These are phyloP conservation scores for Fopius arisanus DNA, from an alignment of 1,140 invertebrate genomes.

Conservation along the genomic window DNA sequence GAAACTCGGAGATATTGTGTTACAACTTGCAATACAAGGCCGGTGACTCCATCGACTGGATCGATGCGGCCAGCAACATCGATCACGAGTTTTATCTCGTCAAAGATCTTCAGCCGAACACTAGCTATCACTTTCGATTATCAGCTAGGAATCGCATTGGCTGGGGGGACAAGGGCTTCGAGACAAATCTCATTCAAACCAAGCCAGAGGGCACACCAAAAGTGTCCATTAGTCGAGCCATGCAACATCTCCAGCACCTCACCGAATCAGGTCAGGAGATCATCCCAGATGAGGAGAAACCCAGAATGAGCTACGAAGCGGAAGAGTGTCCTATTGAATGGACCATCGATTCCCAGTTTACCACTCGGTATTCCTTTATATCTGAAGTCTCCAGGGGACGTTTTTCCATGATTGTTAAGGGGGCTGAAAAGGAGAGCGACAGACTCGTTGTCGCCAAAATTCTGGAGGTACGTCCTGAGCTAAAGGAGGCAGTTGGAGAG, in stretches of 20 bases:
- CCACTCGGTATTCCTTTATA: constrained; percentile 81
- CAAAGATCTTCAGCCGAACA: constrained; percentile 77
- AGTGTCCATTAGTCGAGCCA: constrained; percentile 78
- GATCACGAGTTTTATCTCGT: constrained; percentile 93
- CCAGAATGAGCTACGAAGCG: constrained; percentile 75
- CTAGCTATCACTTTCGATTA: constrained; percentile 88
- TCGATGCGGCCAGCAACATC: constrained; percentile 85
- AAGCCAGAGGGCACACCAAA: constrained; percentile 72
- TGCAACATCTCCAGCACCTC: constrained; percentile 83
- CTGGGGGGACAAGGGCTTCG: constrained; percentile 85
- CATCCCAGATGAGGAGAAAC: constrained; percentile 69
- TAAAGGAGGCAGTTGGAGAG: constrained; percentile 71
- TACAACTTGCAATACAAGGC: constrained; percentile 86
- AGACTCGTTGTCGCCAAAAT: constrained; percentile 81
- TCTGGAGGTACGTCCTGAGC: constrained; percentile 74
- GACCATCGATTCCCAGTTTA: constrained; percentile 71
- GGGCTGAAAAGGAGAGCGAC: constrained; percentile 78
- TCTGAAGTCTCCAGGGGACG: constrained; percentile 83
- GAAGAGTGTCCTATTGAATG: constrained; percentile 80
- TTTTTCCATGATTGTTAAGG: constrained; percentile 85
- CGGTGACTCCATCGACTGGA: constrained; percentile 83
- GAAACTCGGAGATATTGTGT: constrained; percentile 82
- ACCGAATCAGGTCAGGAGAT: constrained; percentile 81
- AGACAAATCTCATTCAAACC: constrained; percentile 75
- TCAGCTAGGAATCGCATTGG: constrained; percentile 91